These are phyloP conservation scores for Pteromalus puparum DNA, from an alignment of 1,140 invertebrate species.

Conservation along the genomic window DNA sequence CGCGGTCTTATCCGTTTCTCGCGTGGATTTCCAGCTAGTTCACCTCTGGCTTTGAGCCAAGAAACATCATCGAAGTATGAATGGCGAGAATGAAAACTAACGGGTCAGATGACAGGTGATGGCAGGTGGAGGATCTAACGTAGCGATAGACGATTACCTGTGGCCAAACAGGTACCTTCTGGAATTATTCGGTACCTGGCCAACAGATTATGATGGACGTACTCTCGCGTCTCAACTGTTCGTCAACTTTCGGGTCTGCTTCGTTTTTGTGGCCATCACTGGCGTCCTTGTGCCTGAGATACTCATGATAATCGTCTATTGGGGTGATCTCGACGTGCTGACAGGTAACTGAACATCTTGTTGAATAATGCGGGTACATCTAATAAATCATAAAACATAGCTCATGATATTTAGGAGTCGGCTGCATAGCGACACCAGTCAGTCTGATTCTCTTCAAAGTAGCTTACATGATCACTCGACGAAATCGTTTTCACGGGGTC, in stretches of 20 bases:
- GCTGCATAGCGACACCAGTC: slow-evolving; percentile 49
- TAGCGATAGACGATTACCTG: slow-evolving; percentile 4
- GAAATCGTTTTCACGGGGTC: neutral
- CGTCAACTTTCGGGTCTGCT: neutral
- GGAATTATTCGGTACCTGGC: slow-evolving; percentile 16
- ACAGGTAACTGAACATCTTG: neutral
- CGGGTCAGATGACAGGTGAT: neutral
- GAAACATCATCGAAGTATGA: neutral
- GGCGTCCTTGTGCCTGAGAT: slow-evolving; percentile 9
- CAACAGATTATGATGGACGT: neutral
- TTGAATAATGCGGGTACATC: too few relatives aligned
- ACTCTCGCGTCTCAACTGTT: slow-evolving; percentile 20
- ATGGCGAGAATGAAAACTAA: neutral
- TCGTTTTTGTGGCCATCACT: neutral
- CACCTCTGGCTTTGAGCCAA: neutral
- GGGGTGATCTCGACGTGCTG: slow-evolving; percentile 24
- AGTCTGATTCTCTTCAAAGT: slow-evolving; percentile 54
- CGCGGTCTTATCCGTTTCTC: too few relatives aligned
- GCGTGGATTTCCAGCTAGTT: neutral
- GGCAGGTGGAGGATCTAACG: neutral
- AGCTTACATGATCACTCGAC: slow-evolving; percentile 39
- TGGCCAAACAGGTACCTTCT: slow-evolving; percentile 16
- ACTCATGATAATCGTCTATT: neutral
- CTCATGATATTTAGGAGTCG: slow-evolving; percentile 30
- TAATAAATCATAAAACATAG: too few relatives aligned